A percentile compares a stretch with the other conserved stretches of the same genome.
These are phyloP conservation scores for Epinephelus malabaricus DNA, from an alignment of 2,797 vertebrate genomes.

Conservation along the genomic window DNA sequence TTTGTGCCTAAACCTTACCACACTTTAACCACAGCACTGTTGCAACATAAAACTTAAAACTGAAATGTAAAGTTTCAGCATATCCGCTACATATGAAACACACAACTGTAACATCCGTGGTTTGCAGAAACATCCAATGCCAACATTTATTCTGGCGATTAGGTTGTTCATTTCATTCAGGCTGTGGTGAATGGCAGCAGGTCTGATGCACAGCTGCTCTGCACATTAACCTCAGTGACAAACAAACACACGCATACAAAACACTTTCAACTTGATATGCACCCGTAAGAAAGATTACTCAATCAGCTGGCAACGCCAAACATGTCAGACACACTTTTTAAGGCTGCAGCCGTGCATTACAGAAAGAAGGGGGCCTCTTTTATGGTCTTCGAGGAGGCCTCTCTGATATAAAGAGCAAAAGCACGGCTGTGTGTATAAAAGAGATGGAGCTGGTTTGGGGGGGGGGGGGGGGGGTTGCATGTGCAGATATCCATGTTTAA, in stretches of 20 bases:
- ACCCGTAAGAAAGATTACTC: constrained; percentile 18
- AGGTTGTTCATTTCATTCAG: constrained; percentile 23
- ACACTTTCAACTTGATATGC: constrained; percentile 55
- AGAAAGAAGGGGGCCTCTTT: constrained; percentile 39
- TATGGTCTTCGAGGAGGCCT: constrained; percentile 46
- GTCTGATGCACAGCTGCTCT: constrained; percentile 59
- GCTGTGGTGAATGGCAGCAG: constrained; percentile 15
- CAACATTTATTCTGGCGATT: too few species aligned
- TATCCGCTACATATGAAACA: too few species aligned
- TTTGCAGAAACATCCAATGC: too few species aligned
- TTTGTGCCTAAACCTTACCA: too few species aligned
- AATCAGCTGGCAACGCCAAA: constrained; percentile 35
- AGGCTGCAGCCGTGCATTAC: constrained; percentile 10
- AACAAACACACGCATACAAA: constrained; percentile 49
- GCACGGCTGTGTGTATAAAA: constrained; percentile 12
- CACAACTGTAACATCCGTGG: too few species aligned
- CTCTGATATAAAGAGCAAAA: constrained; percentile 26
- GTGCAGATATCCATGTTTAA: constrained; percentile 57
- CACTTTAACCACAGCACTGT: too few species aligned
- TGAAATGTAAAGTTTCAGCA: too few species aligned
- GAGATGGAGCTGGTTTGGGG: constrained; percentile 1
- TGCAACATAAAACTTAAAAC: too few species aligned
- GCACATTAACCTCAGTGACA: constrained; percentile 50
- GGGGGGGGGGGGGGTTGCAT: not conserved
- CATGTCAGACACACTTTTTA: constrained; percentile 27